These are phyloP conservation scores for Cheilosia urbana DNA, from an alignment of 2,888 invertebrate species.

Conservation along the genomic window DNA sequence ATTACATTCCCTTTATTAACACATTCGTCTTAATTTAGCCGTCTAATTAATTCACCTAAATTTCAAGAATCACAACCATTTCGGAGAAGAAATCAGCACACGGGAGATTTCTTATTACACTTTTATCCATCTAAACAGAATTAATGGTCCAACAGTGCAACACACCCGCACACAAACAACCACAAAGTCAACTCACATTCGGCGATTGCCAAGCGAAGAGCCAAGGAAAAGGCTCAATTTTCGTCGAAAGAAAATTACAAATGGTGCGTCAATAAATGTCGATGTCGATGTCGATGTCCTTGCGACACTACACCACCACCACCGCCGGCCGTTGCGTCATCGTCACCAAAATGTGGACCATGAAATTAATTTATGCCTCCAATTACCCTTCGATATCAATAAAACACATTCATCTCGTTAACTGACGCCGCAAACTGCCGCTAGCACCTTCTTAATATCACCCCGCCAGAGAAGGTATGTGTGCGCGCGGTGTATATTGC, in stretches of 20 bases:
- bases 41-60: constrained; percentile 82
- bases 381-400: constrained; percentile 84
- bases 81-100: constrained; percentile 43
- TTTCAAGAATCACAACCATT: constrained; percentile 77
- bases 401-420: constrained; percentile 82
- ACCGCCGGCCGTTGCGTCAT: neutral
- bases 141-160: constrained; percentile 49
- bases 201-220: neutral
- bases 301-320: neutral
- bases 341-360: constrained; percentile 78
- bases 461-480: neutral
- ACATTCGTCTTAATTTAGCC: constrained; percentile 83
- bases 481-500: neutral
- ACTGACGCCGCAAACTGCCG: constrained; percentile 74
- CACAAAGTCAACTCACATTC: constrained; percentile 20
- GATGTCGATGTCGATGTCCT: constrained; percentile 60
- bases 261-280: constrained; percentile 69
- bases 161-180: constrained; percentile 5
- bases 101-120: constrained; percentile 66
- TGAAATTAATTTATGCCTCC: constrained; percentile 84
- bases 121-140: constrained; percentile 67
- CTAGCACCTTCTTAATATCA: constrained; percentile 75
- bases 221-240: constrained; percentile 37
- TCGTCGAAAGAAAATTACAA: constrained; percentile 56
- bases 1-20: constrained; percentile 79